phyloP scores from a whole-genome alignment of 2,113 vertebrate species.

The Nothobranchius kuhntae region DNA sequence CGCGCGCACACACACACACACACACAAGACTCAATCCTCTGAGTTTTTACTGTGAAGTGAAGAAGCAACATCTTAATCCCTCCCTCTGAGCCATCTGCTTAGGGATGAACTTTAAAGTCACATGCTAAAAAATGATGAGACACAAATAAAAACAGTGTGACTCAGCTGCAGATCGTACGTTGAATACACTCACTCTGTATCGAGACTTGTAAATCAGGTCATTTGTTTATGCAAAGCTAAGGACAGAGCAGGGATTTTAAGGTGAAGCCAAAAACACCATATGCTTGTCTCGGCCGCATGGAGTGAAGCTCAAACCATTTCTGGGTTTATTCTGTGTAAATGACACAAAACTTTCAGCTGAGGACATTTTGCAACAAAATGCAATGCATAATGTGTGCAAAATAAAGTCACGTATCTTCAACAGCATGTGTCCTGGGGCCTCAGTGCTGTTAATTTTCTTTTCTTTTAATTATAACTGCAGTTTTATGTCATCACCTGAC shows the following conservation, averaged over 20 bases:
- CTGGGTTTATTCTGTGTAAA: constrained; percentile 7
- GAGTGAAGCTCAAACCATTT: constrained; percentile 12
- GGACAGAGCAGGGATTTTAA: constrained; percentile 28
- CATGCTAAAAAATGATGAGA: background rate
- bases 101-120: constrained; percentile 34
- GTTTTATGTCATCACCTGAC: background rate
- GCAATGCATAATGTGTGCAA: no score
- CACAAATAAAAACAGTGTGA: background rate
- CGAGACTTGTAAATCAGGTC: constrained; percentile 29
- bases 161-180: constrained; percentile 13
- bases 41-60: constrained; percentile 48
- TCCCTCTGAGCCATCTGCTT: constrained; percentile 61
- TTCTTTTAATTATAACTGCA: background rate
- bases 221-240: constrained; percentile 59
- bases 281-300: constrained; percentile 49
- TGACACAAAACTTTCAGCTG: background rate
- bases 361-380: no score
- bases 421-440: no score
- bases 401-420: no score
- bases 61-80: constrained; percentile 65
- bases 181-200: background rate
- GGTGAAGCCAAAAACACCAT: constrained; percentile 39
- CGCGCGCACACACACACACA: no score
- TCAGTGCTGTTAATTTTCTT: no score
- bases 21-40: constrained; percentile 38